A percentile compares a stretch with the other conserved stretches of the same genome.
phyloP scores from a whole-genome alignment of 2,888 invertebrate species.

The Tanypteryx hageni region DNA sequence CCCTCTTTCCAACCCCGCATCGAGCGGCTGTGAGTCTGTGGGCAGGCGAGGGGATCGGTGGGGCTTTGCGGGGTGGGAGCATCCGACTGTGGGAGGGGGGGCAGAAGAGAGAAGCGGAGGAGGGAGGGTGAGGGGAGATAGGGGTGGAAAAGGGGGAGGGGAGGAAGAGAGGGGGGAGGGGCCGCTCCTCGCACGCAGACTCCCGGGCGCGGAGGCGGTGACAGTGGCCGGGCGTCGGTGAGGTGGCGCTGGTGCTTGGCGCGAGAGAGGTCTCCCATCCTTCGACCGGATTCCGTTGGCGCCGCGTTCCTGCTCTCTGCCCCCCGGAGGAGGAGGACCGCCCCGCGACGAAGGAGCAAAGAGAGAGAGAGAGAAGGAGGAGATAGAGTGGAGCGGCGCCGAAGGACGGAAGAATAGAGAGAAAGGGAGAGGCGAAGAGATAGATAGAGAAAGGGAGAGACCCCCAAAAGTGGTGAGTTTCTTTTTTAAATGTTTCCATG shows the following conservation, averaged over 20 bases:
- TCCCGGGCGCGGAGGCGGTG: slow-evolving; percentile 45
- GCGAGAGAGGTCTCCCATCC: background rate
- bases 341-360: background rate
- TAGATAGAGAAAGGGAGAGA: background rate
- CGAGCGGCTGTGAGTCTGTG: slow-evolving; percentile 45
- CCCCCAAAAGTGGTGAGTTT: background rate
- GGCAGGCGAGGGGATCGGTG: background rate
- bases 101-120: background rate
- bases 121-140: background rate
- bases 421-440: background rate
- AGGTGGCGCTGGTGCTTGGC: background rate
- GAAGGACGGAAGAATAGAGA: background rate
- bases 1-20: slow-evolving; percentile 40
- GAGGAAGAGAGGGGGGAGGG: background rate
- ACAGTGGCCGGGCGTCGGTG: slow-evolving; percentile 38
- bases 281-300: background rate
- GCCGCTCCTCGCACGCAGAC: slow-evolving; percentile 33
- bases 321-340: background rate
- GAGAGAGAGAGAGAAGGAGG: too few species aligned
- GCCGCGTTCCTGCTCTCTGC: slow-evolving; percentile 26
- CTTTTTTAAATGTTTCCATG: too few species aligned
- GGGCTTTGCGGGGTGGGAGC: background rate
- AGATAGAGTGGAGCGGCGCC: background rate
- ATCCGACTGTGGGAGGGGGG: background rate
- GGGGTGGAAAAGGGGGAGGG: background rate